Percentiles rank a stretch among this genome's conserved stretches.
These are phyloP conservation scores for Thunnus maccoyii DNA, from an alignment of 2,113 vertebrate genomes.

Conservation along the genomic window DNA sequence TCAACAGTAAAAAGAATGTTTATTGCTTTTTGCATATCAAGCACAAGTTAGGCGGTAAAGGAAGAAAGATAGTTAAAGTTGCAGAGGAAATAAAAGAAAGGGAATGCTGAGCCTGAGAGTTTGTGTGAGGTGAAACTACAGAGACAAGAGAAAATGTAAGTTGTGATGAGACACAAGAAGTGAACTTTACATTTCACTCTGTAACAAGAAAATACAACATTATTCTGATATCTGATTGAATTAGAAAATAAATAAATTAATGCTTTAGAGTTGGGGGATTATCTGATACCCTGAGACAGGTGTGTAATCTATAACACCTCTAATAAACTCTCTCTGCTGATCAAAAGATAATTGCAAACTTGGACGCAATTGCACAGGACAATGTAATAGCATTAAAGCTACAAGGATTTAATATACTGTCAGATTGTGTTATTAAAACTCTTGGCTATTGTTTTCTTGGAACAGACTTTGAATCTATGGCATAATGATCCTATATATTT, in stretches of 20 bases:
- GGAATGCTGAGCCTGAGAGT: background rate
- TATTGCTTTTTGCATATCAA: background rate
- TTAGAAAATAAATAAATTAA: slow-evolving; percentile 1
- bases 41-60: background rate
- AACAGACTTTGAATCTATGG: background rate
- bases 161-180: background rate
- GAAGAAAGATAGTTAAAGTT: background rate
- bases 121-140: background rate
- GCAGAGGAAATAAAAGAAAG: background rate
- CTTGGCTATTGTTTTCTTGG: background rate
- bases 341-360: slow-evolving; percentile 19
- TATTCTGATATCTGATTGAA: background rate
- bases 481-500: background rate
- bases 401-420: background rate
- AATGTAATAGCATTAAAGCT: background rate
- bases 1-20: slow-evolving; percentile 2
- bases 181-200: background rate
- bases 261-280: background rate
- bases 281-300: slow-evolving; percentile 4
- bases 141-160: background rate
- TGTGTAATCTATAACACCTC: slow-evolving; percentile 6
- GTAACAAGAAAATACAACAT: background rate
- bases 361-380: background rate
- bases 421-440: background rate
- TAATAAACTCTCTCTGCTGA: slow-evolving; percentile 11